A percentile compares a stretch with the other conserved stretches of the same genome.
Evolutionary conservation across 2,888 invertebrate genomes (phyloP).

Genomic region (Escarpia spicata): DNA sequence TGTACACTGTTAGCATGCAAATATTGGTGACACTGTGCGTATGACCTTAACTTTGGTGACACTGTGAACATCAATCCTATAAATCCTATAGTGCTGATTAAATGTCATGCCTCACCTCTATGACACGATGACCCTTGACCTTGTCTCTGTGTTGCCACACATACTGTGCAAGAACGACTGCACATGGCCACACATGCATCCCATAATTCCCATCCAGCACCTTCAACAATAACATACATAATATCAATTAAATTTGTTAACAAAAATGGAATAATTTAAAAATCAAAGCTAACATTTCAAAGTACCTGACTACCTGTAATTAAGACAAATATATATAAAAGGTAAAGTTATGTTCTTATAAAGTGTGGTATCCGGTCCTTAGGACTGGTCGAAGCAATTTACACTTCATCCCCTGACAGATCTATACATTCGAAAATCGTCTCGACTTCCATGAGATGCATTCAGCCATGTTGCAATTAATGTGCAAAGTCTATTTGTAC

Average conservation of each 20-base stretch:
- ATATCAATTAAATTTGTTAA: background rate
- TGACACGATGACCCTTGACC: conserved; percentile 73
- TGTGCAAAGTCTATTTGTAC: too few relatives aligned
- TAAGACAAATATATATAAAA: too few relatives aligned
- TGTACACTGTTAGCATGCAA: background rate
- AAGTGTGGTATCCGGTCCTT: too few relatives aligned
- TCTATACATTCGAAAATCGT: too few relatives aligned
- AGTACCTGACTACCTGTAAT: too few relatives aligned
- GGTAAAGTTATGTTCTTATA: too few relatives aligned
- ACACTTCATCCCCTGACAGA: too few relatives aligned
- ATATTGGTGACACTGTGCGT: background rate
- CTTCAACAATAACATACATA: conserved; percentile 36
- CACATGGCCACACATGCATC: conserved; percentile 95
- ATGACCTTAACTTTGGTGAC: background rate
- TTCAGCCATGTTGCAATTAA: too few relatives aligned
- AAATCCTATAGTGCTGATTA: background rate
- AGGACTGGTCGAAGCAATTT: too few relatives aligned
- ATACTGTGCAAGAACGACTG: conserved; percentile 91
- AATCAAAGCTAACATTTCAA: background rate
- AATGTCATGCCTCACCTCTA: conserved; percentile 89
- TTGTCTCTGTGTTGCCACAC: conserved; percentile 76
- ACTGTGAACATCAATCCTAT: background rate
- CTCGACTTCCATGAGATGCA: too few relatives aligned
- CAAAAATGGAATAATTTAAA: background rate
- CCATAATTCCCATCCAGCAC: conserved; percentile 73